These are phyloP conservation scores for Ficedula albicollis DNA, from an alignment of 2,797 vertebrate genomes.

Conservation along the genomic window DNA sequence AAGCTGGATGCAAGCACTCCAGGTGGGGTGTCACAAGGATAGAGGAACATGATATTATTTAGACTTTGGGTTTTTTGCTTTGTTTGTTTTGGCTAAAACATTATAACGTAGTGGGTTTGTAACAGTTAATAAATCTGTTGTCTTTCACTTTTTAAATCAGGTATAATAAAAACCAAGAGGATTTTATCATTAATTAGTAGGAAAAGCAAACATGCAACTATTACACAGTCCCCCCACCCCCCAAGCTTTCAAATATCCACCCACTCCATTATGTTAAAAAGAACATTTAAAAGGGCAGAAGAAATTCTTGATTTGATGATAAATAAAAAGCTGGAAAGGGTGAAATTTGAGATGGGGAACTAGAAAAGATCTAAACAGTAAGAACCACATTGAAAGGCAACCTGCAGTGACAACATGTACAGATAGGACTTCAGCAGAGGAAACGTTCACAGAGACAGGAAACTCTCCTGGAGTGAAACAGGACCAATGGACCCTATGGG, in stretches of 20 bases:
- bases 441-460: neutral
- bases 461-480: neutral
- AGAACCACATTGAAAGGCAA: neutral
- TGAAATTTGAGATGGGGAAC: neutral
- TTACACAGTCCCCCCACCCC: neutral
- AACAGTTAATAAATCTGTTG: neutral
- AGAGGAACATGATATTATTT: neutral
- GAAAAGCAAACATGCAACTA: neutral
- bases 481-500: neutral
- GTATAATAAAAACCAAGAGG: neutral
- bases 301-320: neutral
- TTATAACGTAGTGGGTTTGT: neutral
- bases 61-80: neutral
- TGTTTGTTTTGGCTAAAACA: neutral
- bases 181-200: slow-evolving; percentile 15
- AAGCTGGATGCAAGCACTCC: neutral
- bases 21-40: no score
- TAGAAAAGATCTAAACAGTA: neutral
- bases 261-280: slow-evolving; percentile 64
- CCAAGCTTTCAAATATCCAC: slow-evolving; percentile 35
- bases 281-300: slow-evolving; percentile 49
- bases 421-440: neutral
- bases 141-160: neutral
- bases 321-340: slow-evolving; percentile 8
- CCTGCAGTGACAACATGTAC: neutral